Base-by-base conservation (phyloP, 2,113 vertebrate genomes). In the Entomyzon cyanotis region DNA sequence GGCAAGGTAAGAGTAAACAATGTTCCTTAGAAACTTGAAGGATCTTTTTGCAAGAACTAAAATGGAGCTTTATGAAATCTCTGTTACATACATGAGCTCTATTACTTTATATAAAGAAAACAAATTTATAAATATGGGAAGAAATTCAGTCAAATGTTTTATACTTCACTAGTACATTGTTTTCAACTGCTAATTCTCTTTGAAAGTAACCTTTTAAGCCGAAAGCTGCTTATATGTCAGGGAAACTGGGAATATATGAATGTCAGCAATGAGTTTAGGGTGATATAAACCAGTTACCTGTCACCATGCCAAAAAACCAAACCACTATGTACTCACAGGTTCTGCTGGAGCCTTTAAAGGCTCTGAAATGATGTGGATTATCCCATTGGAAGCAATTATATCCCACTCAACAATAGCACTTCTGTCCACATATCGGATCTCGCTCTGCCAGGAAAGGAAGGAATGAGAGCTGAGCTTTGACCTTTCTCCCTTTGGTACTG, bases 331-430 rank as follows among this genome's bases (percentile, higher is more conserved):
- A 97, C 98, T 98, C 89, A 99, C 99, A 87, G 77, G 41, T 11
- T 95, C 96, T n/a, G 62, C 74, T 2, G 99, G 99, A 24, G 99
- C 99, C 91, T 97, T 98, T 65, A 99, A 94, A 22, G 99, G 98
- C 33, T 97, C 97, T 80, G 98, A 98, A 37, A 99, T 98, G 12
- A 99, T 78, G 12, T 99, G 99, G 87, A 99, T 99, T 86, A 99
- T 96, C 49, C 99, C 99, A 0, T 99, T 99, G 80, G 99, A 98
- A 65, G 99, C 98, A 23, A 98, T 81, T 85, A 99, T 97, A 95
- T 99, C 98, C 42, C 98, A 98, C 63, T 97, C 95, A 3, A 98
- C 94, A 90, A 99, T 97, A 52, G 98, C 98, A 65, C 98, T 98
- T 79, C 98, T 86, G 22, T 98, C 98, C 46, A 99, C 98, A 12